Evolutionary conservation across 2,888 invertebrate genomes (phyloP).

Genomic region (Pyrocoelia pectoralis): DNA sequence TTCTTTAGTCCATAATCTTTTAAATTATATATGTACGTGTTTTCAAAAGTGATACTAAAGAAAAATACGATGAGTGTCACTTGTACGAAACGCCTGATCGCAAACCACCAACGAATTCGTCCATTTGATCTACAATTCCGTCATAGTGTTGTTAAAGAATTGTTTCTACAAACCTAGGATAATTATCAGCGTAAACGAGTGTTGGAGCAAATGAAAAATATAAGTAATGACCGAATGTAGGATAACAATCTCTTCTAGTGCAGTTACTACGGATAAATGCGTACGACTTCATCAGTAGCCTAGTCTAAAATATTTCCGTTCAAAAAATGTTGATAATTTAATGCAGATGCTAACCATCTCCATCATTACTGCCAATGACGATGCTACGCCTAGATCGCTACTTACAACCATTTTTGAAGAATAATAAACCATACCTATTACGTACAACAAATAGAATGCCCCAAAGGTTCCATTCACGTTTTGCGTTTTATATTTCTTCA

Average conservation of each 20-base stretch:
- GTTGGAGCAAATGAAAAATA: no score
- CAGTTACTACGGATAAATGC: no score
- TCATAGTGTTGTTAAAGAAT: no score
- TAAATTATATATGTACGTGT: not conserved
- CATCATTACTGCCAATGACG: not conserved
- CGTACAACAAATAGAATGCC: not conserved
- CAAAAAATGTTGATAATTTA: no score
- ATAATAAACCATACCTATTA: not conserved
- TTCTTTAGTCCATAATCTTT: not conserved
- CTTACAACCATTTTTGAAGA: not conserved
- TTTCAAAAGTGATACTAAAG: not conserved
- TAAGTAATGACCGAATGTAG: no score
- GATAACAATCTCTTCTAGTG: no score
- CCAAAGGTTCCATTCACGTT: no score
- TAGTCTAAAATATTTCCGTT: no score
- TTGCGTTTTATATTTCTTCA: not conserved
- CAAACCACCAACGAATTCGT: not conserved
- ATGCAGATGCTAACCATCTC: not conserved
- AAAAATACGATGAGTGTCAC: not conserved
- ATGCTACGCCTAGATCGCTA: not conserved
- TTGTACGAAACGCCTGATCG: not conserved
- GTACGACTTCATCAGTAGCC: no score
- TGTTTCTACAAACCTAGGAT: no score
- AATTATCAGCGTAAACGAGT: no score
- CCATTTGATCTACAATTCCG: not conserved